Conservation (phyloP, 2,797 vertebrate genomes). For the Amblyopsis hoosieri region DNA sequence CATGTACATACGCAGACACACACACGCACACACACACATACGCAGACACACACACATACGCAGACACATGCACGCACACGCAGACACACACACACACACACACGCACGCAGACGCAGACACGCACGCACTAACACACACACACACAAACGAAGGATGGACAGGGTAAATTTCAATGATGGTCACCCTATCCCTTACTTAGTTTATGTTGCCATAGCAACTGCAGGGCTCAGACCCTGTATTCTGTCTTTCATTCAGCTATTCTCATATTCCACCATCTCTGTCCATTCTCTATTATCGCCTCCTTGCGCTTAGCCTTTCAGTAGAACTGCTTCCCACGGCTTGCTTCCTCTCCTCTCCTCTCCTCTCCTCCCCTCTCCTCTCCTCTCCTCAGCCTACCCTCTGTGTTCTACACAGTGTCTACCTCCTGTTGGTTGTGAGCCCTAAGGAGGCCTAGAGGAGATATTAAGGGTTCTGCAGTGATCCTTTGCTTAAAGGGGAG, state of each 20-base stretch:
- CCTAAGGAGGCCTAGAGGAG: slow-evolving; percentile 50
- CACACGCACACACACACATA: not conserved
- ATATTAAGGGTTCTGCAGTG: slow-evolving; percentile 47
- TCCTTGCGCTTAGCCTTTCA: not conserved
- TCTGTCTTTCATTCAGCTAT: slow-evolving; percentile 41
- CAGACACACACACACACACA: not conserved
- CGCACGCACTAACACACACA: not conserved
- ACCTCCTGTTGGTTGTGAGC: slow-evolving; percentile 32
- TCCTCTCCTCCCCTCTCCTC: not conserved
- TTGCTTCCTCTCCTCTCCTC: not conserved
- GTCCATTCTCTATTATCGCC: not conserved
- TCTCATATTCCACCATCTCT: slow-evolving; percentile 11
- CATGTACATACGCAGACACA: not conserved
- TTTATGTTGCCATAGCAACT: slow-evolving; percentile 85
- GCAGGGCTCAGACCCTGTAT: slow-evolving; percentile 51
- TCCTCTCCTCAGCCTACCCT: slow-evolving; percentile 28
- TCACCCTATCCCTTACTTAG: slow-evolving; percentile 62
- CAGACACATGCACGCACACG: not conserved
- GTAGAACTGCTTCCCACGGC: not conserved
- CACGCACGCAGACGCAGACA: not conserved
- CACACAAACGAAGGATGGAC: slow-evolving; percentile 37
- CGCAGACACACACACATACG: not conserved
- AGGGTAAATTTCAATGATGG: slow-evolving; percentile 62
- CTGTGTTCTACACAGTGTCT: slow-evolving; percentile 32
- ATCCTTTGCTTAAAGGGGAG: slow-evolving; percentile 16